Conservation (phyloP, 2,888 invertebrate genomes). For the Crocallis elinguaria region DNA sequence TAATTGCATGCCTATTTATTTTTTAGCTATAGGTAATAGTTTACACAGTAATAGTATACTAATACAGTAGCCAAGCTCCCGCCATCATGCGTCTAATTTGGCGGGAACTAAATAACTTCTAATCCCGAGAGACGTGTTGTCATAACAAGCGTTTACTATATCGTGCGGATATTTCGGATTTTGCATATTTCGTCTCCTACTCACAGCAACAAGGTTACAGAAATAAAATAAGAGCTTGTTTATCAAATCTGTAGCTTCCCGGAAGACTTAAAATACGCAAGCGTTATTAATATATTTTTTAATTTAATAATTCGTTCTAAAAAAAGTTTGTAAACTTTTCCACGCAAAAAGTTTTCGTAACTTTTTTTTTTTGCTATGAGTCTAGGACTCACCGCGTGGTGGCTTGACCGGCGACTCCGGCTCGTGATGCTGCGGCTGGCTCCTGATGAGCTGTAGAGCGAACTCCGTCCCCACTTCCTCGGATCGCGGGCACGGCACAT, state of each 20-base stretch:
- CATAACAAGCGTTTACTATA: slow-evolving; percentile 34
- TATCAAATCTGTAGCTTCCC: slow-evolving; percentile 10
- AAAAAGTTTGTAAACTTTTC: slow-evolving; percentile 43
- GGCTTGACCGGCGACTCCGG: slow-evolving; percentile 66
- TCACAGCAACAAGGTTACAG: slow-evolving; percentile 8
- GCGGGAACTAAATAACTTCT: slow-evolving; percentile 23
- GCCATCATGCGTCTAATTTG: slow-evolving; percentile 4
- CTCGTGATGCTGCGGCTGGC: slow-evolving; percentile 44
- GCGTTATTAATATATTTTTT: not conserved
- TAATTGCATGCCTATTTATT: too few species aligned
- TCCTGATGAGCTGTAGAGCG: slow-evolving; percentile 65
- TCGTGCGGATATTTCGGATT: slow-evolving; percentile 33
- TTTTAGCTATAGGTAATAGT: too few species aligned
- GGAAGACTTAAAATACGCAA: slow-evolving; percentile 15
- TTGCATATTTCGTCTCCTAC: slow-evolving; percentile 35
- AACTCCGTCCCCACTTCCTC: slow-evolving; percentile 81
- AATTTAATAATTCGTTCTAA: not conserved
- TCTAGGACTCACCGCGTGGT: slow-evolving; percentile 60
- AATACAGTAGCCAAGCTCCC: too few species aligned
- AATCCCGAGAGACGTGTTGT: slow-evolving; percentile 22
- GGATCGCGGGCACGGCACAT: slow-evolving; percentile 79
- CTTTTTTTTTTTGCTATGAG: not conserved
- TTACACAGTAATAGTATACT: too few species aligned
- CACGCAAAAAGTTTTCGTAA: slow-evolving; percentile 47
- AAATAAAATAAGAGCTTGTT: slow-evolving; percentile 17